Evolutionary conservation across 2,888 invertebrate species (phyloP).

Genomic region (Lasius platythorax): DNA sequence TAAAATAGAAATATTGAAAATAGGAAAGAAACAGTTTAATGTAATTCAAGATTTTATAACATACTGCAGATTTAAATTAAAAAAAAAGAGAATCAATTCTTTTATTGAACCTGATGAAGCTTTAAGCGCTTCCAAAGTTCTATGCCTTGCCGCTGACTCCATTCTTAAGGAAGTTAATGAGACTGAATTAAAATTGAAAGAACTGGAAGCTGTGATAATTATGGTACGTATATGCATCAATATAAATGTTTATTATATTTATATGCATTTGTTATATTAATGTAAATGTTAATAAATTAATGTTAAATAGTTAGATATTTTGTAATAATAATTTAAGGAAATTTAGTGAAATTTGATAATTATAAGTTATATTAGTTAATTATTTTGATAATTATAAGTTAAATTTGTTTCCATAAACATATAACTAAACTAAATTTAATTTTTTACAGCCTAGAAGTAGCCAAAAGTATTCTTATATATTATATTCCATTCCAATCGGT

Average conservation of each 20-base stretch:
- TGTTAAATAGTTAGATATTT: background rate
- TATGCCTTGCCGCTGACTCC: slow-evolving; percentile 58
- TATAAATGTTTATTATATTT: background rate
- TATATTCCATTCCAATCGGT: slow-evolving; percentile 3
- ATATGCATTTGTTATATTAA: background rate
- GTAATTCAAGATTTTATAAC: slow-evolving; percentile 70
- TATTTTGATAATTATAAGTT: background rate
- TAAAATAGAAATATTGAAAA: slow-evolving; percentile 61
- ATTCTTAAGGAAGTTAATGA: slow-evolving; percentile 70
- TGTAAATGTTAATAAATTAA: no score
- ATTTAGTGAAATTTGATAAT: background rate
- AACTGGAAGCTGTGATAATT: slow-evolving; percentile 58
- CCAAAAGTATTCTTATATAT: background rate
- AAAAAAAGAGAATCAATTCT: slow-evolving; percentile 63
- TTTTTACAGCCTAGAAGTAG: slow-evolving; percentile 18
- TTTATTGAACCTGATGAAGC: slow-evolving; percentile 70
- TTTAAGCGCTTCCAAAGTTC: slow-evolving; percentile 69
- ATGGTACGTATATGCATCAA: slow-evolving; percentile 42
- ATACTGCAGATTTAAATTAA: slow-evolving; percentile 69
- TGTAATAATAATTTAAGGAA: background rate
- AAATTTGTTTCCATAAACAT: background rate
- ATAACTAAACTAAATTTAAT: background rate
- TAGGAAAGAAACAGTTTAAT: slow-evolving; percentile 67
- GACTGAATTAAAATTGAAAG: slow-evolving; percentile 57
- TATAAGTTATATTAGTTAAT: background rate